A percentile compares a stretch with the other conserved stretches of the same genome.
Evolutionary conservation across 2,113 vertebrate genomes (phyloP).

Genomic region (Oryzias curvinotus): DNA sequence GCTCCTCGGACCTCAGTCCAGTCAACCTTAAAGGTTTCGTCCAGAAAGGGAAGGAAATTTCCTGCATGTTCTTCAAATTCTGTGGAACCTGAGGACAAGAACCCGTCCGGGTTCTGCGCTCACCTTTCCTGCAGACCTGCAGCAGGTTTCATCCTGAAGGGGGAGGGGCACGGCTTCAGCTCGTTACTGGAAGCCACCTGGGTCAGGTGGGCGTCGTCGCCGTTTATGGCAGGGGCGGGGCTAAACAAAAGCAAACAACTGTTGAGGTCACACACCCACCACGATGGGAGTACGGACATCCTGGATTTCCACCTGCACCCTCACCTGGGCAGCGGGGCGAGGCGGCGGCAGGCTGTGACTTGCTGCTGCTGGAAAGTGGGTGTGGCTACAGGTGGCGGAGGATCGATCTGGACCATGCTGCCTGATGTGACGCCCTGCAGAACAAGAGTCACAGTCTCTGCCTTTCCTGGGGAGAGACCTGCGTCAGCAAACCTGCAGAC

Average conservation of each 20-base stretch:
- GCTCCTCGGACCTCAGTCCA: no score
- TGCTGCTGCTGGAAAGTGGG: conserved; percentile 58
- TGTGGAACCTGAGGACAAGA: not conserved
- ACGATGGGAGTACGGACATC: no score
- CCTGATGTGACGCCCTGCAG: conserved; percentile 54
- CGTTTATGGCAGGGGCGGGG: conserved; percentile 22
- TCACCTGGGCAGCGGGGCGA: conserved; percentile 51
- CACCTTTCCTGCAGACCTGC: conserved; percentile 93
- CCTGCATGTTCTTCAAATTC: not conserved
- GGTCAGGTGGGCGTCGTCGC: conserved; percentile 11
- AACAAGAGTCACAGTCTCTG: not conserved
- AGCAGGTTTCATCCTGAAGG: conserved; percentile 95
- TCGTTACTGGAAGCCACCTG: conserved; percentile 60
- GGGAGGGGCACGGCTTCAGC: conserved; percentile 85
- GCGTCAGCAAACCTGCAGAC: conserved; percentile 12
- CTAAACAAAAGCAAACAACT: no score
- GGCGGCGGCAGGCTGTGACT: conserved; percentile 53
- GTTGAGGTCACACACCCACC: no score
- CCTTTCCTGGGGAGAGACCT: not conserved
- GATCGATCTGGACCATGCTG: conserved; percentile 90
- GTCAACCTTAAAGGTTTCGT: no score
- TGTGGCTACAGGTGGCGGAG: conserved; percentile 76
- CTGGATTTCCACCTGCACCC: not conserved
- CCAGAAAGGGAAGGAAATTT: no score
- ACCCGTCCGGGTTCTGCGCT: conserved; percentile 2